Evolutionary conservation across 2,888 invertebrate species (phyloP), one percentile per base, ranked within the genome.

Genomic region (Odontothrips loti): DNA sequence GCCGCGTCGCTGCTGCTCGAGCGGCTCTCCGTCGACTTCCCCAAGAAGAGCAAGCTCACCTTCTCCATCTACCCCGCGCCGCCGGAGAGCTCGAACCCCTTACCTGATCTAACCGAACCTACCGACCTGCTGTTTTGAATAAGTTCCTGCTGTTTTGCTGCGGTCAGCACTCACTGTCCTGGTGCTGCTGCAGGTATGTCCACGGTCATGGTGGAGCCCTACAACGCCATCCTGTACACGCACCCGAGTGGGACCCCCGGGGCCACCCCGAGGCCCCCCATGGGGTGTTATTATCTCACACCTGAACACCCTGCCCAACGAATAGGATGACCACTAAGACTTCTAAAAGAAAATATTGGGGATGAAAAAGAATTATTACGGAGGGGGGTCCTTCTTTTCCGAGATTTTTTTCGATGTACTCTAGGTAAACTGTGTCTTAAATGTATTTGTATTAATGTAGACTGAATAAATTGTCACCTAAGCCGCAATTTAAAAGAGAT

Each of bases 31-130:
- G 92, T 93, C 23, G 95, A 96, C 85, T 96, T 93, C 85, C 94
- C 94, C 83, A 96, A 96, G 87, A 96, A 96, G 87, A 94, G 95
- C 86, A 96, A 96, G 86, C 89, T 96, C 81, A 95, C 95, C 87
- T 96, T 96, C 87, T 93, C 95, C n/a, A 93, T 96, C 82, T 96
- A 96, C 86, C 96, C 96, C 9, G 95, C 96, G 20, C 96, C 96
- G 80, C 94, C 93, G 88, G 93, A 92, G 81, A 82, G 68, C 20
- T 4, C 20, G n/a, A n/a, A n/a, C n/a, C n/a, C n/a, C n/a, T n/a
- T n/a, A n/a, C n/a, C n/a, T n/a, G n/a, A n/a, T n/a, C n/a, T n/a
- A n/a, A n/a, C n/a, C n/a, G n/a, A n/a, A n/a, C 23, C 20, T 75
- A 27, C n/a, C 58, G 63, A 27, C 80, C n/a, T n/a, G n/a, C n/a